A percentile compares a stretch with the other conserved stretches of the same genome.
Conservation (phyloP, 2,888 invertebrate genomes). For the Proisotoma minuta region DNA sequence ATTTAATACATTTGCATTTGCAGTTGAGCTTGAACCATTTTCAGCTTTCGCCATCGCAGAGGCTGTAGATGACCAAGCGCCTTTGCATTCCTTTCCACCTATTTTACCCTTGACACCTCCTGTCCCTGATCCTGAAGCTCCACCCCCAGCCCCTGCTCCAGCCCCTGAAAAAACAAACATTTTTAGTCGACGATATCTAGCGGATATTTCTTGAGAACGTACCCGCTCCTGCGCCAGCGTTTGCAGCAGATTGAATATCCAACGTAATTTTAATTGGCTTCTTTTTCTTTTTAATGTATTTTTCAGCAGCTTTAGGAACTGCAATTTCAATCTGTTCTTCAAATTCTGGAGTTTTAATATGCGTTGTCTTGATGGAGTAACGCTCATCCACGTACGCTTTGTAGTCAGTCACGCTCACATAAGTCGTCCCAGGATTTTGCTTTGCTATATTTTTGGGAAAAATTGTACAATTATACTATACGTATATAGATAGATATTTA, state of each 20-base stretch:
- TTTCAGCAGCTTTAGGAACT: conserved; percentile 1
- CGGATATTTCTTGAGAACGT: not conserved
- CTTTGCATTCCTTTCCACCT: not conserved
- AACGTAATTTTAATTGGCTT: not conserved
- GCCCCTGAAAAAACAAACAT: not conserved
- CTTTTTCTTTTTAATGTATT: conserved; percentile 1
- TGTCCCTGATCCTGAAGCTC: not conserved
- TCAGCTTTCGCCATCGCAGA: conserved; percentile 7
- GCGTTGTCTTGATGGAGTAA: not conserved
- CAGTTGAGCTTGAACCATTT: not conserved
- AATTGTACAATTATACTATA: no score
- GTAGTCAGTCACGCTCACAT: not conserved
- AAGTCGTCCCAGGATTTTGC: not conserved
- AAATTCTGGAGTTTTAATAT: not conserved
- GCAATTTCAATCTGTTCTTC: conserved; percentile 1
- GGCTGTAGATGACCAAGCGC: conserved; percentile 4
- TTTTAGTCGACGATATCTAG: not conserved
- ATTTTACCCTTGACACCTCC: not conserved
- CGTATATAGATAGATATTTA: no score
- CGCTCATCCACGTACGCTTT: not conserved
- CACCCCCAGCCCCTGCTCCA: not conserved
- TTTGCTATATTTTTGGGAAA: not conserved
- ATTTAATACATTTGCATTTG: conserved; percentile 1
- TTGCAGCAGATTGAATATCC: not conserved
- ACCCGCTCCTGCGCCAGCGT: not conserved